Evolutionary conservation across 1,140 invertebrate genomes (phyloP).

Genomic region (Drosophila trapezifrons): DNA sequence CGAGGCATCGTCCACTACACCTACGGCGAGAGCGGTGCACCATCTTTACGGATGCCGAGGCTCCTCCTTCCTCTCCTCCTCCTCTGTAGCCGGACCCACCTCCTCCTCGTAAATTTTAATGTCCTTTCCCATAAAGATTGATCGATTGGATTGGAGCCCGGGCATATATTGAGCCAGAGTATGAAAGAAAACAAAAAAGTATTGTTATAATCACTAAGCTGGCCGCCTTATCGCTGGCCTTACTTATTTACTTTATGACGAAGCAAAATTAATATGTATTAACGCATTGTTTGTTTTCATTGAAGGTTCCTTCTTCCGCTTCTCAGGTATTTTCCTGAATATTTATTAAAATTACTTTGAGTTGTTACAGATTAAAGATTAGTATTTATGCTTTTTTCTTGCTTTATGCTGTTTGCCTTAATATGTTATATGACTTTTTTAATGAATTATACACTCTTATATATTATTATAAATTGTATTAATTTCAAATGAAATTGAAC

Average conservation of each 20-base stretch:
- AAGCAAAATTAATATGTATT: conserved; percentile 33
- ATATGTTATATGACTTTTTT: too few relatives aligned
- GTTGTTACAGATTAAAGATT: conserved; percentile 8
- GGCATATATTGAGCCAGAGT: not conserved
- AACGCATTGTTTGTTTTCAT: conserved; percentile 37
- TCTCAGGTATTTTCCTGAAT: not conserved
- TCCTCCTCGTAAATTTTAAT: conserved; percentile 66
- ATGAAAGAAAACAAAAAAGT: too few relatives aligned
- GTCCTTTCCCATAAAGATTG: conserved; percentile 63
- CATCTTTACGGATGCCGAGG: not conserved
- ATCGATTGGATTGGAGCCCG: conserved; percentile 35
- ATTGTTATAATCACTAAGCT: not conserved
- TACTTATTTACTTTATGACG: conserved; percentile 35
- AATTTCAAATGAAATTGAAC: too few relatives aligned
- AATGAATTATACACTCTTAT: too few relatives aligned
- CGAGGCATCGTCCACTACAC: conserved; percentile 50
- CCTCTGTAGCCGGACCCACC: not conserved
- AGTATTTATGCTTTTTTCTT: not conserved
- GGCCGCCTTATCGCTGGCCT: conserved; percentile 22
- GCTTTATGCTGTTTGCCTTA: not conserved
- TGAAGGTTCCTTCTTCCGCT: conserved; percentile 4
- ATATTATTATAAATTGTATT: too few relatives aligned
- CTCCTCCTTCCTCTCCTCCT: not conserved
- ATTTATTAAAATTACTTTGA: not conserved
- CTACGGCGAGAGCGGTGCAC: conserved; percentile 8